Percentiles rank a stretch among this genome's conserved stretches.
Conservation (phyloP, 2,888 invertebrate genomes). For the Lypha dubia region DNA sequence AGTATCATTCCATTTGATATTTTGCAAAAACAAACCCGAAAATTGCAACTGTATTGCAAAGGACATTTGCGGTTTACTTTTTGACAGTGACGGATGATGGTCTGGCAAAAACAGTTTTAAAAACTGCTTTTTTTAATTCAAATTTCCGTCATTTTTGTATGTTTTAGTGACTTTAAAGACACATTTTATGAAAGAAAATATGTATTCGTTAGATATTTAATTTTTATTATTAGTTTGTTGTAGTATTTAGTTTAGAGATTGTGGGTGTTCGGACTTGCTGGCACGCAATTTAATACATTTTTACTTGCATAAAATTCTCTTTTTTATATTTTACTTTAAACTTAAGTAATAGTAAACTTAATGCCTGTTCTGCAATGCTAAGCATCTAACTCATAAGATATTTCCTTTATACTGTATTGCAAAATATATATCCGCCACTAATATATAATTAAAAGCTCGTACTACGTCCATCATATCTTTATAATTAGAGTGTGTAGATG, state of each 20-base stretch:
- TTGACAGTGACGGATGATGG: conserved; percentile 59
- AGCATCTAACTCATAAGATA: neutral
- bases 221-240: neutral
- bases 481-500: neutral
- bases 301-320: neutral
- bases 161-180: neutral
- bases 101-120: neutral
- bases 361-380: neutral
- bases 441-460: neutral
- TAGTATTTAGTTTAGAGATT: neutral
- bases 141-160: no score
- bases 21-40: conserved; percentile 33
- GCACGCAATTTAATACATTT: neutral
- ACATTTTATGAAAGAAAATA: neutral
- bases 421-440: neutral
- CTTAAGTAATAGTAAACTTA: neutral
- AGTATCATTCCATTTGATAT: conserved; percentile 11
- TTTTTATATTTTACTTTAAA: neutral
- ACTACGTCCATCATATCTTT: neutral
- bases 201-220: no score
- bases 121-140: neutral
- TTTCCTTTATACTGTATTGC: neutral
- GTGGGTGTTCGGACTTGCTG: neutral
- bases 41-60: conserved; percentile 49
- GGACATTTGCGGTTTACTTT: conserved; percentile 59